Conservation (phyloP, 2,888 invertebrate species). For the Timema podura region DNA sequence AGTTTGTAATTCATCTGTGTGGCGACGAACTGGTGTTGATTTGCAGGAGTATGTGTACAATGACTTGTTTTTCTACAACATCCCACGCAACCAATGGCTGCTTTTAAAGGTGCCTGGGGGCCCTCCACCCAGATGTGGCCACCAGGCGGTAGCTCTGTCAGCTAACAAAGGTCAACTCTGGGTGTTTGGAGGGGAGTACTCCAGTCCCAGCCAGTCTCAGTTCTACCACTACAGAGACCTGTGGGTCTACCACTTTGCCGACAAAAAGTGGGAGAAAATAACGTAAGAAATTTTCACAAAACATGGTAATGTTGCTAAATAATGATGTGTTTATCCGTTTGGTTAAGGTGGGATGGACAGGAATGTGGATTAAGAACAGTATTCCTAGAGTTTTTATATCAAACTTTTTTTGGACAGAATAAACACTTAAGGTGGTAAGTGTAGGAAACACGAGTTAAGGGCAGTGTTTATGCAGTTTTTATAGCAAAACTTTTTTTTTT, state of each 20-base stretch:
- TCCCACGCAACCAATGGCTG: constrained; percentile 74
- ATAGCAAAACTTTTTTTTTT: too few relatives aligned
- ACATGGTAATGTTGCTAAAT: too few relatives aligned
- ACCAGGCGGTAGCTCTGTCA: constrained; percentile 76
- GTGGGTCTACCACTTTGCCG: constrained; percentile 76
- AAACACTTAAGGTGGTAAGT: too few relatives aligned
- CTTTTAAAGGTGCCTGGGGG: constrained; percentile 74
- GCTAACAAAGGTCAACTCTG: constrained; percentile 70
- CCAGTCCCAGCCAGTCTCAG: constrained; percentile 84
- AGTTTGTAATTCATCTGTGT: too few relatives aligned
- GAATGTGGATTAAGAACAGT: too few relatives aligned
- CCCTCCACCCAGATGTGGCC: constrained; percentile 85
- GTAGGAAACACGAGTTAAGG: too few relatives aligned
- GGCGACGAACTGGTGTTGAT: constrained; percentile 6
- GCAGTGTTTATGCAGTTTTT: too few relatives aligned
- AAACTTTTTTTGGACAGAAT: too few relatives aligned
- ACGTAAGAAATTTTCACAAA: constrained; percentile 40
- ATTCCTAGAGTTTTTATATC: too few relatives aligned
- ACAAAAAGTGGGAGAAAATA: constrained; percentile 79
- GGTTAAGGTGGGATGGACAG: too few relatives aligned
- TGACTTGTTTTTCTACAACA: constrained; percentile 79
- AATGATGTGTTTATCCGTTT: too few relatives aligned
- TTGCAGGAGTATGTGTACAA: constrained; percentile 79
- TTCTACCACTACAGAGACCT: constrained; percentile 91
- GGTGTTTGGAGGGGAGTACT: constrained; percentile 89